These are phyloP conservation scores for Aplysina aerophoba DNA, from an alignment of 37 sponge, comb jelly and placozoan species.

Conservation along the genomic window DNA sequence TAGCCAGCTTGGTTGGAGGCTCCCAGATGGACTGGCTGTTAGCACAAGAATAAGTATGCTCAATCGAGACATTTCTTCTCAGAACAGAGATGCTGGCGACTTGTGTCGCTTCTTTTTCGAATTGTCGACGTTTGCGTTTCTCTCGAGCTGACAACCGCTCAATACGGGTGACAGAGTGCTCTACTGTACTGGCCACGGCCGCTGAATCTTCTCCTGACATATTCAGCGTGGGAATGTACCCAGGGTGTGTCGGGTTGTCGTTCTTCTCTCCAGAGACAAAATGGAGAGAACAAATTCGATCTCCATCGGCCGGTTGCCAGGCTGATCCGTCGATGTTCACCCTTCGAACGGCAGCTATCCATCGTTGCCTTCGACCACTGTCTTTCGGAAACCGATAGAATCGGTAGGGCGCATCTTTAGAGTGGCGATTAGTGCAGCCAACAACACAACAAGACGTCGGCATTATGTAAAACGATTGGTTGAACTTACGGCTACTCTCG, in stretches of 20 bases:
- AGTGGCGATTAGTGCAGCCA: constrained; percentile 26
- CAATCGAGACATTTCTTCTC: constrained; percentile 24
- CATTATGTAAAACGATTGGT: too few species aligned
- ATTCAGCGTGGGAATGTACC: constrained; percentile 6
- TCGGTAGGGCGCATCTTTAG: constrained; percentile 12
- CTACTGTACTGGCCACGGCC: background rate
- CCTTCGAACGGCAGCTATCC: background rate
- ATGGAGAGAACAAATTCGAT: constrained; percentile 31
- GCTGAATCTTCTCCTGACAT: background rate
- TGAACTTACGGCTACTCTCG: too few species aligned
- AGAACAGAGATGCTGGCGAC: constrained; percentile 33
- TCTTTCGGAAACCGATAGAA: constrained; percentile 19
- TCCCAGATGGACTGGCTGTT: constrained; percentile 1
- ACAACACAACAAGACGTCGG: constrained; percentile 37
- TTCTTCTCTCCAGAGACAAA: constrained; percentile 23
- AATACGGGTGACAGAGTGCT: background rate
- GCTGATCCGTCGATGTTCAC: constrained; percentile 18
- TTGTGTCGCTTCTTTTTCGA: constrained; percentile 5
- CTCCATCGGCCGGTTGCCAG: constrained; percentile 3
- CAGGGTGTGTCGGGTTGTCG: constrained; percentile 28
- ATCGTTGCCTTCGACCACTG: constrained; percentile 20
- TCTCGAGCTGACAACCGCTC: background rate
- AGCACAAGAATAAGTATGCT: background rate
- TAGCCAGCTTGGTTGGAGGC: constrained; percentile 24
- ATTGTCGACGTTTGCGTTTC: background rate